These are phyloP conservation scores for Slavum lentiscoides DNA, from an alignment of 2,888 invertebrate species.

Conservation along the genomic window DNA sequence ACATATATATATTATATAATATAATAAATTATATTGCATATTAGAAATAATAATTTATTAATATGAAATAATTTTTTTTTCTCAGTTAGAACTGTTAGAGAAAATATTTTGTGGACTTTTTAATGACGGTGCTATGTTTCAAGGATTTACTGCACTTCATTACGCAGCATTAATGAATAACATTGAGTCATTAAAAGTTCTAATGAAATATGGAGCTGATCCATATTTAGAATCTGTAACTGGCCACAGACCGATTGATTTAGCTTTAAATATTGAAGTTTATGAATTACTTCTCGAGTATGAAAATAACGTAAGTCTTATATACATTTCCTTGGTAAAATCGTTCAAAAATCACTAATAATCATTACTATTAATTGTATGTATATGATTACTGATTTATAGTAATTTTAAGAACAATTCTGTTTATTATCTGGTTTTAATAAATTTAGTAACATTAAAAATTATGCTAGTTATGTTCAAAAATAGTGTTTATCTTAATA, in stretches of 20 bases:
- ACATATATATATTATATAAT: neutral
- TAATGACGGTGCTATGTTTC: slow-evolving; percentile 67
- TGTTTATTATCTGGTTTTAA: neutral
- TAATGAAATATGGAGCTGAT: slow-evolving; percentile 76
- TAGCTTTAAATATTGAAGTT: slow-evolving; percentile 70
- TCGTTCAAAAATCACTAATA: neutral
- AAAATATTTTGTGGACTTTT: slow-evolving; percentile 79
- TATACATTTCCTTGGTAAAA: neutral
- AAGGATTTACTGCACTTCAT: slow-evolving; percentile 85
- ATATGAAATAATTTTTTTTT: slow-evolving; percentile 48
- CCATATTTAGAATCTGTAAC: slow-evolving; percentile 76
- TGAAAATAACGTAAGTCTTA: slow-evolving; percentile 28
- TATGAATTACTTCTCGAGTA: slow-evolving; percentile 64
- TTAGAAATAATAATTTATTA: slow-evolving; percentile 23
- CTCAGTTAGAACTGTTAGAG: slow-evolving; percentile 69
- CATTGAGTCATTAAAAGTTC: slow-evolving; percentile 65
- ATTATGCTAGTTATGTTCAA: slow-evolving; percentile 52
- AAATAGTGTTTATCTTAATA: slow-evolving; percentile 36
- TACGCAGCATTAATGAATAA: slow-evolving; percentile 82
- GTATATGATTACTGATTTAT: no score
- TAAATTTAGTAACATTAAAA: neutral
- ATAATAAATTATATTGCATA: neutral
- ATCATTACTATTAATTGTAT: no score
- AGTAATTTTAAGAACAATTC: no score
- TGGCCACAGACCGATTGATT: slow-evolving; percentile 75